Percentiles rank a stretch among this genome's conserved stretches.
Evolutionary conservation across 1,140 invertebrate species (phyloP).

Genomic region (Cherax quadricarinatus): DNA sequence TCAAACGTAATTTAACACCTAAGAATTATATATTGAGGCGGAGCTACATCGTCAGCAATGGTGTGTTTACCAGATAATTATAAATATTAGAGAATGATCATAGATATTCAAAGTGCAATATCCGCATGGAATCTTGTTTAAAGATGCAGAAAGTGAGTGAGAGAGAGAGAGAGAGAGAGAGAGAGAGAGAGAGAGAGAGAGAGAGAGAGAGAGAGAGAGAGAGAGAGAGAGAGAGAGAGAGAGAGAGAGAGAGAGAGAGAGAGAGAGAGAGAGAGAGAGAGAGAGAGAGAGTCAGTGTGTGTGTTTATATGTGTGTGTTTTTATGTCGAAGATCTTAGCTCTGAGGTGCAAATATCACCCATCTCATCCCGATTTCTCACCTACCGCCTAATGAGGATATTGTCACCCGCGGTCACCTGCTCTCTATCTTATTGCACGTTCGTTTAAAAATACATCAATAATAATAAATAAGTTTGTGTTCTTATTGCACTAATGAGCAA

Average conservation of each 20-base stretch:
- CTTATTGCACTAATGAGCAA: neutral
- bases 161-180: conserved; percentile 55
- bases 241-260: neutral
- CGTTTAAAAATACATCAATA: neutral
- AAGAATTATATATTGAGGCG: too few relatives aligned
- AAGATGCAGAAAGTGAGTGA: neutral
- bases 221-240: conserved; percentile 32
- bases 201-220: conserved; percentile 49
- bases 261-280: neutral
- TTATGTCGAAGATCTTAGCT: neutral
- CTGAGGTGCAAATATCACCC: neutral
- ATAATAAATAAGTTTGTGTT: neutral
- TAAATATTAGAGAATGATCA: too few relatives aligned
- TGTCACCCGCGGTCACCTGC: neutral
- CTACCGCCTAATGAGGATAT: neutral
- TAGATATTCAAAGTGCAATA: too few relatives aligned
- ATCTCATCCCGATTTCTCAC: neutral
- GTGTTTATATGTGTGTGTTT: neutral
- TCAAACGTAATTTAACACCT: too few relatives aligned
- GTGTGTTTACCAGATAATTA: too few relatives aligned
- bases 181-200: conserved; percentile 56
- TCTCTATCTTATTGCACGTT: neutral
- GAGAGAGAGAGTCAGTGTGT: conserved; percentile 5
- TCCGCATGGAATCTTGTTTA: neutral
- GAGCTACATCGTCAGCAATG: too few relatives aligned